Evolutionary conservation across 2,113 vertebrate genomes (phyloP), one percentile per base, ranked within the genome.

Genomic region (Ammodytes dubius): DNA sequence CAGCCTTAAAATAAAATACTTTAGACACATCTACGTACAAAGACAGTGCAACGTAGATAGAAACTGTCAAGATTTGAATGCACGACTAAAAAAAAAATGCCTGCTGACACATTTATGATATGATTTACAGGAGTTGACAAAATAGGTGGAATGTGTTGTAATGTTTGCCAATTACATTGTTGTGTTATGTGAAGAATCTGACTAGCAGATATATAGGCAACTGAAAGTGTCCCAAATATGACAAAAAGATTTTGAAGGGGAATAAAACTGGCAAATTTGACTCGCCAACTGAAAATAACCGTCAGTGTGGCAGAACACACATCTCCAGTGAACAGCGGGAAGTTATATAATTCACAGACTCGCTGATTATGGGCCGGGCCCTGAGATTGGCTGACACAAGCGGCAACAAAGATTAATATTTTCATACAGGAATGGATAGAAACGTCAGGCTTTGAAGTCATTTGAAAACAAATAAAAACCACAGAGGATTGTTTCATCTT

Each of bases 341-440:
- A 82, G 87, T 93, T 94, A 93, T 90, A 91, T 93, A 94, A 95
- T 85, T 85, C 81, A 72, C 87, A 86, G 66, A 87, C 65, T 61
- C 77, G 78, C 76, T 12, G 81, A 82, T 61, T 72, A 78, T 68
- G 81, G 74, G 74, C 84, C 74, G 84, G 91, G 78, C 87, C 77
- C 79, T 14, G 72, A 86, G 78, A 89, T 71, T 86, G 87, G 77
- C 91, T 87, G 88, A 92, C 83, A 91, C 83, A 86, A 86, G 81
- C 88, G 85, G 77, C 71, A 85, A 71, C 77, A 53, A 54, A 67
- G 50, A 86, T 74, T 77, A 66, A 82, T 68, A 86, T 83, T 84
- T 84, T 68, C 42, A 76, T 56, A 67, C 43, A 70, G 53, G 72
- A 76, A 87, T n/a, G 35, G 13, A 77, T 75, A 65, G 78, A 15